Evolutionary conservation across 1,140 invertebrate genomes (phyloP).

Genomic region (Drosophila lini): DNA sequence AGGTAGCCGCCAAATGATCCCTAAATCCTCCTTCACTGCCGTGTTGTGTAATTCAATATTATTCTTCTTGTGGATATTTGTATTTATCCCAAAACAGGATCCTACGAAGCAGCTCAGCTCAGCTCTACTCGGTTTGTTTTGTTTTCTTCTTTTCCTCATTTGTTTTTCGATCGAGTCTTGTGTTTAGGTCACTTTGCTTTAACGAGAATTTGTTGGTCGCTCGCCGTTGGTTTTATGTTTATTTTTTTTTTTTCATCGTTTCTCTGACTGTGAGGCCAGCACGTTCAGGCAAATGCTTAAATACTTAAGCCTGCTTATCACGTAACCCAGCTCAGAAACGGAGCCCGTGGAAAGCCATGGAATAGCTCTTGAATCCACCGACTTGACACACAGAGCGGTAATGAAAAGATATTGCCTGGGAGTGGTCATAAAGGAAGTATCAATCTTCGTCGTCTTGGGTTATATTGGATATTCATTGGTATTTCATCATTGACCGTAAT

Average conservation of each 20-base stretch:
- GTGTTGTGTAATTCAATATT: slow-evolving; percentile 76
- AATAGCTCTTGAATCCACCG: slow-evolving; percentile 37
- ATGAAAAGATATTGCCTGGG: slow-evolving; percentile 30
- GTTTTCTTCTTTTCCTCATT: slow-evolving; percentile 13
- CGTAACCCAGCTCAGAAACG: slow-evolving; percentile 52
- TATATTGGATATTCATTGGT: slow-evolving; percentile 11
- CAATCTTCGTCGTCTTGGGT: slow-evolving; percentile 28
- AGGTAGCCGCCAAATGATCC: slow-evolving; percentile 58
- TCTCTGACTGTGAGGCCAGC: slow-evolving; percentile 58
- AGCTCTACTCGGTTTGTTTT: slow-evolving; percentile 12
- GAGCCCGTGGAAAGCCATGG: slow-evolving; percentile 29
- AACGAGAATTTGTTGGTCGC: slow-evolving; percentile 67
- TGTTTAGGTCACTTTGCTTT: slow-evolving; percentile 49
- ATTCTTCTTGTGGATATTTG: slow-evolving; percentile 60
- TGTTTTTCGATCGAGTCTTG: slow-evolving; percentile 30
- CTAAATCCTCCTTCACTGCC: slow-evolving; percentile 38
- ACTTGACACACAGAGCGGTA: slow-evolving; percentile 18
- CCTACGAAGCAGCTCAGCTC: slow-evolving; percentile 34
- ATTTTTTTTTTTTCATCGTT: slow-evolving; percentile 26
- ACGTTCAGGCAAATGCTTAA: slow-evolving; percentile 62
- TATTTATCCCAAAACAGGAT: slow-evolving; percentile 62
- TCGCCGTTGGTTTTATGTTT: slow-evolving; percentile 51
- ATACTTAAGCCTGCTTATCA: slow-evolving; percentile 73
- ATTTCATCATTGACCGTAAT: slow-evolving; percentile 20
- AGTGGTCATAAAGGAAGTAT: slow-evolving; percentile 48